These are phyloP conservation scores for Dolichopus griseipennis DNA, from an alignment of 2,888 invertebrate species.

Conservation along the genomic window DNA sequence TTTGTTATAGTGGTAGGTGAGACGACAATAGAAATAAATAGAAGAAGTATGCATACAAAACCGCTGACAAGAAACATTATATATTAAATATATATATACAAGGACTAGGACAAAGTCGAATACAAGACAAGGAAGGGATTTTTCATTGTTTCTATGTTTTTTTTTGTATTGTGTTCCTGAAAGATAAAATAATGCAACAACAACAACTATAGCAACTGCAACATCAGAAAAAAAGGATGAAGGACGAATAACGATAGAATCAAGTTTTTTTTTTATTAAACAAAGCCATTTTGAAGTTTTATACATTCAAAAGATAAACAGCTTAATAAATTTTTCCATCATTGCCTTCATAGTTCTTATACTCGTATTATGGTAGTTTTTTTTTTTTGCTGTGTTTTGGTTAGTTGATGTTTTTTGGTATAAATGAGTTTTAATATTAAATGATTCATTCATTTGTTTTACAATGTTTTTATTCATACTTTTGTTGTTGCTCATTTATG, in stretches of 20 bases:
- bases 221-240: not conserved
- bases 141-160: too few species aligned
- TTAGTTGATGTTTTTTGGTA: too few species aligned
- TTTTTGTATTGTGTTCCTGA: too few species aligned
- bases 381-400: too few species aligned
- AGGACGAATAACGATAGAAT: not conserved
- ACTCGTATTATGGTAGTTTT: not conserved
- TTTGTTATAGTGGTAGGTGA: not conserved
- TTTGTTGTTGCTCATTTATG: too few species aligned
- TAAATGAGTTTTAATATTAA: too few species aligned
- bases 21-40: not conserved
- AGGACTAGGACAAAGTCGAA: too few species aligned
- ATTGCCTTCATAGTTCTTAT: slow-evolving; percentile 2
- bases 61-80: not conserved
- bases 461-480: too few species aligned
- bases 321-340: not conserved
- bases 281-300: not conserved
- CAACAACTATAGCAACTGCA: not conserved
- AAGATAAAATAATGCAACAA: not conserved
- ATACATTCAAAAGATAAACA: slow-evolving; percentile 2
- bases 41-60: not conserved
- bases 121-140: too few species aligned
- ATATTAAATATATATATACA: too few species aligned
- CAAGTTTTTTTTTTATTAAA: not conserved
- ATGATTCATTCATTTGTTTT: too few species aligned